Evolutionary conservation across 2,888 invertebrate genomes (phyloP), one percentile per base, ranked within the genome.

Genomic region (Nezara viridula): DNA sequence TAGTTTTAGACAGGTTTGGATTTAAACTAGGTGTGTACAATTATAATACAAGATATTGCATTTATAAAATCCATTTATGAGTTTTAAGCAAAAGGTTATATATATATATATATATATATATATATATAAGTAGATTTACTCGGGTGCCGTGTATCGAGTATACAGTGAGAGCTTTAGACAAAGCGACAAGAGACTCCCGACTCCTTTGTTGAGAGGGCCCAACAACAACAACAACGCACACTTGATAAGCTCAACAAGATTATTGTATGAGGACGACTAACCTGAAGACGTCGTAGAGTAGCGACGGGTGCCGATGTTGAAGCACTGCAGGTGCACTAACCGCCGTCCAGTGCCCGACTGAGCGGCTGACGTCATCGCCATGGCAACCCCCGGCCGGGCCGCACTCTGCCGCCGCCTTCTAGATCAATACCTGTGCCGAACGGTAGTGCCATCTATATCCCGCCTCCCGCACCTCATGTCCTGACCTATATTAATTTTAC

Each of bases 341-440:
- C 81, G 81, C 81, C 81, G 81, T 81, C 81, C 81, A 47, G 44
- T 81, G 81, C n/a, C 81, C 81, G 81, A 81, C 81, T 81, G 81
- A 81, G 81, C 81, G 81, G 81, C 81, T 81, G 81, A 81, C 81
- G 81, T 81, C 81, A 81, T 81, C 81, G 81, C 81, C 81, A 81
- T 81, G 81, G 81, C 81, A 81, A 81, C 81, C 81, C 81, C 81
- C 81, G 81, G 44, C 81, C 81, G 81, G 81, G 81, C 81, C 81
- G 81, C 81, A 81, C 81, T 81, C 81, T 81, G 81, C 77, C 77
- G 77, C 40, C 77, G 77, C 81, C 81, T 47, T 16, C 81, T n/a
- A 47, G 81, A 81, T 81, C 81, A 81, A 81, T 81, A 81, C 44
- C 44, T 47, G 24, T 10, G n/a, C 44, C 12, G n/a, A 44, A 21